Base-by-base conservation (phyloP, 2,797 vertebrate genomes). In the Balearica regulorum region DNA sequence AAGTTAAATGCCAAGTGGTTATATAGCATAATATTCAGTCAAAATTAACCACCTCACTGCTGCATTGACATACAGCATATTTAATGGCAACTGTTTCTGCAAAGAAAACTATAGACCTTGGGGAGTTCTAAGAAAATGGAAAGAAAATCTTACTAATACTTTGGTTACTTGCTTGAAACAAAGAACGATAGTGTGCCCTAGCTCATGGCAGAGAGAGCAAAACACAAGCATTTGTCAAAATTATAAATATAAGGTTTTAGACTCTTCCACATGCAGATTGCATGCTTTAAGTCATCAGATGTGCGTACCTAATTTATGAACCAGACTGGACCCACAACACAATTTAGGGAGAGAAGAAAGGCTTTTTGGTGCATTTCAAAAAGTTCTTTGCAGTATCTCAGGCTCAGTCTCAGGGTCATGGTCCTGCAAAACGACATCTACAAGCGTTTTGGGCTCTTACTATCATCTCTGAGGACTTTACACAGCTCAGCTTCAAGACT, bases 1-100 rank as follows among this genome's bases (percentile, higher is more conserved):
- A 99, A 99, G 98, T 99, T 99, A 99, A 99, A 99, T 99, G 99
- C 99, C 99, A 99, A 99, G 98, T 98, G 98, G 99, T 99, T 99
- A 99, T 98, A 98, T 98, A 99, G 99, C 98, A 98, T 99, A 99
- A 99, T 98, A 99, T 99, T 98, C 98, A 98, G 98, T 99, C 98
- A 98, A 98, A 99, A 99, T 99, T 98, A 99, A 99, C 98, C 98
- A 98, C 98, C 98, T 99, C 98, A 98, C 98, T 97, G 98, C 98
- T 98, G 98, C 98, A 97, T 98, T 98, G 99, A 99, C 98, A 98
- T 98, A 98, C 98, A 98, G 98, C 97, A 97, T 98, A 98, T 98
- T 98, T 98, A 98, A 98, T 98, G 94, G 97, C 97, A 97, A 97
- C 95, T 39, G 90, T 95, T 98, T 97, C 97, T 16, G 68, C 94